phyloP scores from a whole-genome alignment of 1,140 invertebrate species.

The Cotesia vestalis region DNA sequence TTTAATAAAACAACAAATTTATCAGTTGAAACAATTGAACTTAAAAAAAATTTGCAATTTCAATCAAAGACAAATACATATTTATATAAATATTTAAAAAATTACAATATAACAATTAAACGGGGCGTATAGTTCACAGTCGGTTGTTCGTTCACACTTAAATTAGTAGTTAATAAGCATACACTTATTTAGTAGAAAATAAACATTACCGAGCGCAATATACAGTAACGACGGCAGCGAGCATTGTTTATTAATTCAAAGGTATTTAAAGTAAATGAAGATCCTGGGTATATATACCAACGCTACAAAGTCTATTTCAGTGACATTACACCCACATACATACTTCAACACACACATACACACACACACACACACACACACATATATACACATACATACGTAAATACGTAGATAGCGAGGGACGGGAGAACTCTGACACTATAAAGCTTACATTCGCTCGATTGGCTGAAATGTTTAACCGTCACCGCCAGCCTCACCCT shows the following conservation, averaged over 20 bases:
- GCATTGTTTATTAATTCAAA: constrained; percentile 13
- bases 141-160: too few relatives aligned
- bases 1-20: too few relatives aligned
- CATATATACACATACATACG: too few relatives aligned
- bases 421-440: constrained; percentile 16
- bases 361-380: not conserved
- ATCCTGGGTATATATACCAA: constrained; percentile 11
- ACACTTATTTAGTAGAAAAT: not conserved
- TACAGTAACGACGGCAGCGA: not conserved
- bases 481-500: not conserved
- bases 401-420: not conserved
- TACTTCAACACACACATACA: not conserved
- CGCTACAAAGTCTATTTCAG: constrained; percentile 26
- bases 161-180: too few relatives aligned
- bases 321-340: constrained; percentile 1
- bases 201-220: too few relatives aligned
- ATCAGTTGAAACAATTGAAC: too few relatives aligned
- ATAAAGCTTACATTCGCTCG: constrained; percentile 15
- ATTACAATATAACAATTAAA: too few relatives aligned
- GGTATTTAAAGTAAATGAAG: constrained; percentile 19
- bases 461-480: constrained; percentile 10
- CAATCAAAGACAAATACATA: too few relatives aligned
- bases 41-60: too few relatives aligned
- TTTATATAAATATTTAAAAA: too few relatives aligned
- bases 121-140: too few relatives aligned